Base-by-base conservation (phyloP, 2,797 vertebrate genomes). In the Adelosebastes latens region DNA sequence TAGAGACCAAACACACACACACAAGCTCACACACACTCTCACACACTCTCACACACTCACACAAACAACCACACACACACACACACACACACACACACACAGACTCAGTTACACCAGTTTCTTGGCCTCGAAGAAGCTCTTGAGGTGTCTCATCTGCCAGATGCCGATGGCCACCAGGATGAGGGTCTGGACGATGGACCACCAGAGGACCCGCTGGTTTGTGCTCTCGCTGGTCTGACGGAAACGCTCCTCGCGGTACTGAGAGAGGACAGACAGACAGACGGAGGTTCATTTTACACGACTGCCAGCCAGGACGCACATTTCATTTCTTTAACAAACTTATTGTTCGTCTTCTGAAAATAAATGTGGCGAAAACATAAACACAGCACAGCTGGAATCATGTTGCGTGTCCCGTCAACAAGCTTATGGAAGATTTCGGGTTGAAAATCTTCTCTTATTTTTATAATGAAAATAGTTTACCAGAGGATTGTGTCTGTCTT, bases 111-210 rank as follows among this genome's bases (percentile, higher is more conserved):
- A 98, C 85, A 98, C 97, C 86, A 98, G 96, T 90, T 98, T 98
- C 95, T 98, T 98, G 82, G 97, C 97, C 93, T 98, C 97, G 36
- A 98, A 98, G 94, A 98, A 98, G 91, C 97, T 97, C 96, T 98
- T 98, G 60, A 98, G 97, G 83, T 98, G 97, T 81, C 96, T 96
- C 97, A 98, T 98, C 90, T 98, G 97, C 97, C 97, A 98, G 90
- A 98, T 96, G 9, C 97, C 97, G 13, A 98, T 98, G 89, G 96
- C 96, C 79, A 98, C 97, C 10, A 98, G 96, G 88, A 98, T 98
- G 72, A 98, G 95, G 0, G 97, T 98, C 94, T 98, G 97, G 61
- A 98, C 95, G 71, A 98, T 98, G 83, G 97, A 98, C 97, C 97
- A 98, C 97, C 97, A 98, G 14, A 98, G 93, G 79, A 98, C 97